Evolutionary conservation across 2,888 invertebrate genomes (phyloP), one percentile per base, ranked within the genome.

Genomic region (Epinotia demarniana): DNA sequence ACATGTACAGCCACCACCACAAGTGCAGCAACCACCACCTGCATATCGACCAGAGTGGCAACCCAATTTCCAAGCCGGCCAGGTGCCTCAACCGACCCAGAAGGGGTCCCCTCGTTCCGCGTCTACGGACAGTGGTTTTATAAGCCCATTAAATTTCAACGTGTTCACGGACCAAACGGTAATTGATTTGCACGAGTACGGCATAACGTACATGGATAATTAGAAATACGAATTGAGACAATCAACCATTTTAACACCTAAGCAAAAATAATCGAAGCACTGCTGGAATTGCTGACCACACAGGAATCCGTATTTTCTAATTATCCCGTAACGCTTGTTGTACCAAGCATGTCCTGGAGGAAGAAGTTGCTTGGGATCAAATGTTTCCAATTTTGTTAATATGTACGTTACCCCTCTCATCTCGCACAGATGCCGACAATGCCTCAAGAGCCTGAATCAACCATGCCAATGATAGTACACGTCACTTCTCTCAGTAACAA

Each of bases 111-210:
- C 72, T n/a, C 66, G 75, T 0, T 62, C 75, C 5, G 43, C 23
- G 19, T 75, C 75, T 39, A 75, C 75, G 18, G 75, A 75, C 18
- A 75, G 75, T 62, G 75, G 75, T 9, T 75, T 75, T 60, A 62
- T 57, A 62, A 75, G 75, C 43, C 75, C 75, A 33, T 61, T 75
- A 11, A 72, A 75, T 61, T 72, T 75, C 43, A 71, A 71, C 61
- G 43, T 67, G 27, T 18, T 61, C 11, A 27, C 66, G 8, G 75
- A 75, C 9, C 75, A 70, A 71, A 75, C 53, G 70, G 75, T 75
- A 75, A 49, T 66, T 43, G 4, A 68, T 43, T 23, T 46, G 46
- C 6, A 16, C 11, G 58, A 55, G n/a, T 67, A 39, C 13, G 33
- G 33, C 27, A 18, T 67, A 55, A 33, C n/a, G 12, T 33, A 53